phyloP scores from a whole-genome alignment of 2,113 vertebrate species.

The Syngnathus floridae region DNA sequence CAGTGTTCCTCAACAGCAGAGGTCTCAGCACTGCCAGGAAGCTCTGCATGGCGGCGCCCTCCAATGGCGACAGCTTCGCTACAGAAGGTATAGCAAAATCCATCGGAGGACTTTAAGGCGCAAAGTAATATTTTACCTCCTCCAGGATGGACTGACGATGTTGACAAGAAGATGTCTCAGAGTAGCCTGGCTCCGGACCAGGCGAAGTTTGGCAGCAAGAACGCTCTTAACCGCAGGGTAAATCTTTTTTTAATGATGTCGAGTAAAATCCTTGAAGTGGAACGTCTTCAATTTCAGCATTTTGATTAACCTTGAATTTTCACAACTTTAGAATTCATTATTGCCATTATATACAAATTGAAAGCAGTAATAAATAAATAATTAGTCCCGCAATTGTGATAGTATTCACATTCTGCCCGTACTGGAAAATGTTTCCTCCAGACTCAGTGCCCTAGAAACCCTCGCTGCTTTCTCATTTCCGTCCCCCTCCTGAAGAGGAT shows the following conservation, averaged over 20 bases:
- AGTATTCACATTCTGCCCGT: background rate
- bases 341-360: background rate
- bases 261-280: background rate
- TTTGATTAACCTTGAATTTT: background rate
- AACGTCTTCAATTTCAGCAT: background rate
- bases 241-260: background rate
- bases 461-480: slow-evolving; percentile 7
- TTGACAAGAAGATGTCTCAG: slow-evolving; percentile 84
- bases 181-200: slow-evolving; percentile 85
- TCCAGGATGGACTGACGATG: slow-evolving; percentile 82
- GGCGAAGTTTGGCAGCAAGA: slow-evolving; percentile 87
- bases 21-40: slow-evolving; percentile 84
- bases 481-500: slow-evolving; percentile 15
- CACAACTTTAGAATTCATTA: background rate
- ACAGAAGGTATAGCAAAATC: slow-evolving; percentile 57
- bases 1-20: slow-evolving; percentile 95
- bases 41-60: slow-evolving; percentile 73
- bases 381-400: background rate
- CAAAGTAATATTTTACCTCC: slow-evolving; percentile 4
- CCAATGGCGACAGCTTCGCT: slow-evolving; percentile 78
- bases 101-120: background rate
- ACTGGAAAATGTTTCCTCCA: slow-evolving; percentile 10
- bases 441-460: slow-evolving; percentile 4
- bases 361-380: background rate
- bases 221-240: slow-evolving; percentile 88